Evolutionary conservation across 2,113 vertebrate species (phyloP), one percentile per base, ranked within the genome.

Genomic region (Cololabis saira): DNA sequence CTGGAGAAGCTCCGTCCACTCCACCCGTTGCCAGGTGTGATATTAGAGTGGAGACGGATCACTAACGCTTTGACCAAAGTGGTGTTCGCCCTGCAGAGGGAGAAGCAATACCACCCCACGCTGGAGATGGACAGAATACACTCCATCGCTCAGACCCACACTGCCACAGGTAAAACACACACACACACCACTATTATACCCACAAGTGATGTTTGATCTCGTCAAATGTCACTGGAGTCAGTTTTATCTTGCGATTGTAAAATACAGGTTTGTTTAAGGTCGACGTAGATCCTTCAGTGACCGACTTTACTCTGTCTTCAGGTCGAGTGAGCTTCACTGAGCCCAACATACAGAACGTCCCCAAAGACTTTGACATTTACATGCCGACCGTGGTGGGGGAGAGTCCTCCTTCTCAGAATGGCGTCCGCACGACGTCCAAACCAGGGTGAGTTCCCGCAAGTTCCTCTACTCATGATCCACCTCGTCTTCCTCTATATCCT

Each of bases 321-420:
- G 98, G 98, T 51, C 90, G 98, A 70, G 92, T 99, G 76, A 95
- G 93, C 76, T 99, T 99, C 80, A 93, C 63, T 44, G 98, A 99
- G 70, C 97, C 98, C 71, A 99, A 99, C 87, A 94, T 99, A 86
- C 97, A 99, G 89, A 99, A 96, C 1, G 95, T 99, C 19, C 98
- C 98, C 43, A 97, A 95, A 92, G 96, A 98, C 87, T 99, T 99
- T 94, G 95, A 98, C 86, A 98, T 99, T 50, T 76, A 90, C 82
- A 96, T 98, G 95, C 93, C 96, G 3, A 91, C 90, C 1, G 53
- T 93, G 53, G 90, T 97, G 47, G 93, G 78, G 65, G 95, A 98
- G 81, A 96, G 95, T 72, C 95, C 95, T 5, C 94, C 94, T 16
- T 94, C 91, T 22, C 93, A 89, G 83, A 86, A 72, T 10, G 56